Evolutionary conservation across 2,797 vertebrate genomes (phyloP), one percentile per base, ranked within the genome.

Genomic region (Margarornis squamiger): DNA sequence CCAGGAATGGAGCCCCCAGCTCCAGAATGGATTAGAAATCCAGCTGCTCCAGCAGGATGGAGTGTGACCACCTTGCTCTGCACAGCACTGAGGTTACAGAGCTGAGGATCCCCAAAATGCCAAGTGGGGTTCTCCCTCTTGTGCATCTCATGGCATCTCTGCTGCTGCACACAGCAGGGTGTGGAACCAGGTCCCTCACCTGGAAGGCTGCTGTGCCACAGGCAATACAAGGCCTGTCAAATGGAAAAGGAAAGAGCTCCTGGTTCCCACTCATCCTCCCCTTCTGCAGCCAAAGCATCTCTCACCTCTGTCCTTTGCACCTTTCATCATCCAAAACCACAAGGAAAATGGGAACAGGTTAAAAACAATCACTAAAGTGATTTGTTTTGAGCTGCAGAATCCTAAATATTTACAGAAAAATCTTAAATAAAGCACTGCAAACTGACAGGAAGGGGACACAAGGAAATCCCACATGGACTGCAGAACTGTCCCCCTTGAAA

Each of bases 1-100:
- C 38, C 78, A 77, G 61, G 83, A 93, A 61, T 7, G 62, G 29
- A 66, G 72, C 81, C 30, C 71, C 55, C 30, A 12, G 30, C 45
- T 85, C 61, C 5, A 32, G 30, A 78, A 65, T 32, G 45, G 55
- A 22, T 10, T 14, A 2, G 43, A 65, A 66, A 46, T 46, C 24
- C 10, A 0, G 43, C 57, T 36, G 77, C 57, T 45, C 0, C 0
- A 54, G 57, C 36, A 20, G 34, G 61, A 21, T 1, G 5, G 38
- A 52, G 29, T 1, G 2, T 26, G 43, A 45, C 54, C 29, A 15
- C 24, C 29, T n/a, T 5, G 8, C n/a, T 79, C 52, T 58, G 71
- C 36, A 8, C 32, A 52, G 54, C 38, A 4, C 30, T 22, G 78
- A 5, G 3, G 34, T 6, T 2, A n/a, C 52, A 58, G 26, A 62